Conservation (phyloP, 2,113 vertebrate genomes). For the Nyctibius bracteatus region DNA sequence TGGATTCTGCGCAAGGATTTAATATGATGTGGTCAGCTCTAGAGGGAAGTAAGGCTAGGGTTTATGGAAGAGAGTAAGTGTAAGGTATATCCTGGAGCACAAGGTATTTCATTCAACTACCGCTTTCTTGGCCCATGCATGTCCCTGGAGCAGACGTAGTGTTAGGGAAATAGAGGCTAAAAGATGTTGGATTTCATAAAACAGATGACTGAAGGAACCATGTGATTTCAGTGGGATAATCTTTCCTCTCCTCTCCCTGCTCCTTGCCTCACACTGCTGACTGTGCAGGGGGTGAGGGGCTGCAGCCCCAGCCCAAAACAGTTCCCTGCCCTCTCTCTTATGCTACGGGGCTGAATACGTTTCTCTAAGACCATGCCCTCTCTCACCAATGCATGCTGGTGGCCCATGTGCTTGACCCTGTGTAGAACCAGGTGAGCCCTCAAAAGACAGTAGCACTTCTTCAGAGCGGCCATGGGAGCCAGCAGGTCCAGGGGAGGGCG, state of each 20-base stretch:
- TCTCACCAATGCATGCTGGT: accelerated
- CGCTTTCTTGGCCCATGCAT: background rate
- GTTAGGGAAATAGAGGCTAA: background rate
- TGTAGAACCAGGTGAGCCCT: background rate
- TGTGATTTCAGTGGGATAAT: background rate
- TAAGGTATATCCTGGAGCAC: background rate
- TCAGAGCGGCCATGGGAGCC: background rate
- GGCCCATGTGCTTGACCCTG: too few relatives aligned
- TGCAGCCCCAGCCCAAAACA: background rate
- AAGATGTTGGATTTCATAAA: background rate
- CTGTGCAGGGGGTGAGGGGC: background rate
- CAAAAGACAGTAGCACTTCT: background rate
- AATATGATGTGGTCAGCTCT: background rate
- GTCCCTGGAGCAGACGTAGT: background rate
- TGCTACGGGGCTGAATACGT: accelerated
- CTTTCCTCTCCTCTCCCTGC: background rate
- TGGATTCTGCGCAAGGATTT: background rate
- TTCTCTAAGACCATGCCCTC: background rate
- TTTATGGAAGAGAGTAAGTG: background rate
- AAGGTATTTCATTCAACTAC: background rate
- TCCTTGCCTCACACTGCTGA: background rate
- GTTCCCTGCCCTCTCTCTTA: background rate
- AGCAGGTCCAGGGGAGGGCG: accelerated
- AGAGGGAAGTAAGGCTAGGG: background rate
- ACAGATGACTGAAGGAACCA: background rate